A percentile compares a stretch with the other conserved stretches of the same genome.
Conservation (phyloP, 2,113 vertebrate species). For the Odocoileus virginianus region DNA sequence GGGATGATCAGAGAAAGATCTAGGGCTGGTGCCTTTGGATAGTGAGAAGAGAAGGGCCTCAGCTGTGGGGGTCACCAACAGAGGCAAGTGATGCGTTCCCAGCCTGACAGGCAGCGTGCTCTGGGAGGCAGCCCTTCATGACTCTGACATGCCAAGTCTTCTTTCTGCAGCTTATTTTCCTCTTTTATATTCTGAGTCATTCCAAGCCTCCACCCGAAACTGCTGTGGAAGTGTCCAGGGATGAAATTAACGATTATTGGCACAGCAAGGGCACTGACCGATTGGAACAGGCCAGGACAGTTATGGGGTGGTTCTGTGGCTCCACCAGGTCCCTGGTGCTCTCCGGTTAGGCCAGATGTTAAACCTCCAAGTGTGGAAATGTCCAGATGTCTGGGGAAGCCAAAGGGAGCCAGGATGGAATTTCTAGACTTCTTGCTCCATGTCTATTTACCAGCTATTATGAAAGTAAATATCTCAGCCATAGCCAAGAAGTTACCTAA, state of each 20-base stretch:
- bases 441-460: not conserved
- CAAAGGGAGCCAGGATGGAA: not conserved
- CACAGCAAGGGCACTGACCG: fast-evolving
- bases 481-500: not conserved
- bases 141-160: not conserved
- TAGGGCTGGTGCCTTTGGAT: not conserved
- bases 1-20: not conserved
- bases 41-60: not conserved
- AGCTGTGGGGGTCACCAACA: not conserved
- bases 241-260: not conserved
- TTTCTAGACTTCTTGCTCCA: not conserved
- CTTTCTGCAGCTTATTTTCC: not conserved
- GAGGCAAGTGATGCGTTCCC: not conserved
- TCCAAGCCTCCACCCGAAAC: not conserved
- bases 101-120: too few species aligned
- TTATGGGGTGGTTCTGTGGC: not conserved
- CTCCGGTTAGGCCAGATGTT: not conserved
- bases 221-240: not conserved
- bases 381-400: not conserved
- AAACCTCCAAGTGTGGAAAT: not conserved
- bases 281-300: not conserved
- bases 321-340: too few species aligned
- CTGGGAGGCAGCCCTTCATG: not conserved
- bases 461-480: not conserved
- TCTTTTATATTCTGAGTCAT: not conserved